Percentiles rank a stretch among this genome's conserved stretches.
Evolutionary conservation across 2,113 vertebrate species (phyloP).

Genomic region (Corythornis madagascariensis): DNA sequence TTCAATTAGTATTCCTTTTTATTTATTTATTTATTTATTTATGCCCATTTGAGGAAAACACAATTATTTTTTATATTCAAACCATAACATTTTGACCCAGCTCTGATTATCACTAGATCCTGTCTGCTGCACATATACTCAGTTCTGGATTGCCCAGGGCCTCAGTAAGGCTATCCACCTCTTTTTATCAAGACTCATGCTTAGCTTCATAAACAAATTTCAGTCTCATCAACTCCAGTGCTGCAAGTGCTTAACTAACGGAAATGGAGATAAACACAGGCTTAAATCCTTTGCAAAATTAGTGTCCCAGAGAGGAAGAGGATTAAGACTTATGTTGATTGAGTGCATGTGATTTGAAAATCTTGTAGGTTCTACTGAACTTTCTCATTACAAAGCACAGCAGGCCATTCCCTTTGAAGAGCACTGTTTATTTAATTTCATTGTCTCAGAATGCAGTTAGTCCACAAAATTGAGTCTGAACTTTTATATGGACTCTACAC

Average conservation of each 20-base stretch:
- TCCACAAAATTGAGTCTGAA: neutral
- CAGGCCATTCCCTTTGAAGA: neutral
- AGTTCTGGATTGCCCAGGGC: neutral
- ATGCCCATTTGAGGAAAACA: neutral
- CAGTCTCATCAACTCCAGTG: neutral
- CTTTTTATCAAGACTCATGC: neutral
- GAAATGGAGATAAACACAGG: neutral
- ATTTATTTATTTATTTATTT: neutral
- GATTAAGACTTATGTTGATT: neutral
- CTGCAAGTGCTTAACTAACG: neutral
- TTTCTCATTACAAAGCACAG: neutral
- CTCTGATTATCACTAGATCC: neutral
- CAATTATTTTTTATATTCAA: neutral
- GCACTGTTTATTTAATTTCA: neutral
- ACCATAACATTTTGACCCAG: neutral
- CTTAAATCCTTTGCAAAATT: conserved; percentile 28
- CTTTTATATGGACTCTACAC: neutral
- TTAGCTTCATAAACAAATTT: neutral
- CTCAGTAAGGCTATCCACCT: neutral
- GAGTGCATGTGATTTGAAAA: neutral
- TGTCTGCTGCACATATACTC: neutral
- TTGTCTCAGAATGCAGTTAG: neutral
- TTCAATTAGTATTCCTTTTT: neutral
- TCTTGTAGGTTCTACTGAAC: neutral
- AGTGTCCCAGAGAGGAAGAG: neutral